These are phyloP conservation scores for Glaucidium brasilianum DNA, from an alignment of 2,113 vertebrate genomes.

Conservation along the genomic window DNA sequence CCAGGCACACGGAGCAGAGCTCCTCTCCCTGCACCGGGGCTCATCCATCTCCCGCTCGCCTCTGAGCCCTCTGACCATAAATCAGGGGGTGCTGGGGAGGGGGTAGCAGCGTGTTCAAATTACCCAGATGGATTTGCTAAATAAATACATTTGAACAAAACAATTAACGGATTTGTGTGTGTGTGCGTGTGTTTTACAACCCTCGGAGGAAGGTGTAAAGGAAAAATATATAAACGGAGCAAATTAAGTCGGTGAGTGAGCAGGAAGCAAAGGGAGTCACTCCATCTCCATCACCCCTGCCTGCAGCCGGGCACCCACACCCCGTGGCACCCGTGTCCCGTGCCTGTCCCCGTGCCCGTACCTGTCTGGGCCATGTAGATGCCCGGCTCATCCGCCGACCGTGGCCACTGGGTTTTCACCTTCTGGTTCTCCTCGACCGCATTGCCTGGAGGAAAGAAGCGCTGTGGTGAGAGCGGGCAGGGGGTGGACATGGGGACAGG, in stretches of 20 bases:
- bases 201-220: slow-evolving; percentile 42
- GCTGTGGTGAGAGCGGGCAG: background rate
- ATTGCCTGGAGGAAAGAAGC: slow-evolving; percentile 78
- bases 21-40: background rate
- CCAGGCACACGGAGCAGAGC: background rate
- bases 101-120: background rate
- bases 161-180: slow-evolving; percentile 63
- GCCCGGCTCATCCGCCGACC: slow-evolving; percentile 95
- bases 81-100: slow-evolving; percentile 10
- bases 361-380: slow-evolving; percentile 99
- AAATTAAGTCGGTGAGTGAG: background rate
- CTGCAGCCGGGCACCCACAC: fast-evolving
- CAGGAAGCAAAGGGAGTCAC: background rate
- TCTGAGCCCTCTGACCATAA: slow-evolving; percentile 26
- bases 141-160: slow-evolving; percentile 63
- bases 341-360: slow-evolving; percentile 13
- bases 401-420: slow-evolving; percentile 96
- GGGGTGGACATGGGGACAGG: background rate
- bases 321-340: background rate
- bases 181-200: slow-evolving; percentile 36
- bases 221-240: slow-evolving; percentile 53
- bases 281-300: background rate
- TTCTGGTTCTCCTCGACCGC: slow-evolving; percentile 90
- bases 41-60: slow-evolving; percentile 48
- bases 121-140: slow-evolving; percentile 66